phyloP scores from a whole-genome alignment of 2,113 vertebrate genomes.

The Sander lucioperca region DNA sequence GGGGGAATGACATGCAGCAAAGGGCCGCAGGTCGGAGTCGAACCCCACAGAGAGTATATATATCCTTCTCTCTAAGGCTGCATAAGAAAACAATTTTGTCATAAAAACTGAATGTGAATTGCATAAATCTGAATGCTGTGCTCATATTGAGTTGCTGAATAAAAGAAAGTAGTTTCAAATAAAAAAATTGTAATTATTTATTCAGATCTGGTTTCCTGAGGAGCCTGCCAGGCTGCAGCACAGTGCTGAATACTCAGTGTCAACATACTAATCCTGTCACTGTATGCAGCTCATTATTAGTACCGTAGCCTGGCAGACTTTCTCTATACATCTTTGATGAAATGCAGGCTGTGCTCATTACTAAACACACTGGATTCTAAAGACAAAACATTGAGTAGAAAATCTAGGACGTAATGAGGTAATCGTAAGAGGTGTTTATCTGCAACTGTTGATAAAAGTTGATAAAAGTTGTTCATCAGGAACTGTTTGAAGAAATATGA shows the following conservation, averaged over 20 bases:
- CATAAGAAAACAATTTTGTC: neutral
- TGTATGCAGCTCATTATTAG: constrained; percentile 20
- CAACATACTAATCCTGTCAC: neutral
- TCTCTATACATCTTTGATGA: constrained; percentile 6
- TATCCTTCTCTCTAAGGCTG: no score
- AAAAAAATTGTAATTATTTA: neutral
- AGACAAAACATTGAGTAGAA: constrained; percentile 24
- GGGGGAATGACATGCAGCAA: no score
- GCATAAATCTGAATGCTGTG: neutral
- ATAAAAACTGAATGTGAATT: neutral
- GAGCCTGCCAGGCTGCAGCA: neutral
- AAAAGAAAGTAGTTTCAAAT: neutral
- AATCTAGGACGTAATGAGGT: constrained; percentile 13
- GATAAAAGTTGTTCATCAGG: neutral
- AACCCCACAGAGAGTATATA: no score
- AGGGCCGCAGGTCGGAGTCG: no score
- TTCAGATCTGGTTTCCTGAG: neutral
- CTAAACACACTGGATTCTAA: constrained; percentile 19
- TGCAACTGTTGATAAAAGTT: constrained; percentile 14
- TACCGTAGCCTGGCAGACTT: neutral
- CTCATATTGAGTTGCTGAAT: neutral
- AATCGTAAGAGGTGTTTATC: constrained; percentile 20
- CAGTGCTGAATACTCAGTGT: neutral
- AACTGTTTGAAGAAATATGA: neutral
- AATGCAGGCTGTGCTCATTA: constrained; percentile 35